These are phyloP conservation scores for Leptinotarsa peninsularis DNA, from an alignment of 2,888 invertebrate genomes.

Conservation along the genomic window DNA sequence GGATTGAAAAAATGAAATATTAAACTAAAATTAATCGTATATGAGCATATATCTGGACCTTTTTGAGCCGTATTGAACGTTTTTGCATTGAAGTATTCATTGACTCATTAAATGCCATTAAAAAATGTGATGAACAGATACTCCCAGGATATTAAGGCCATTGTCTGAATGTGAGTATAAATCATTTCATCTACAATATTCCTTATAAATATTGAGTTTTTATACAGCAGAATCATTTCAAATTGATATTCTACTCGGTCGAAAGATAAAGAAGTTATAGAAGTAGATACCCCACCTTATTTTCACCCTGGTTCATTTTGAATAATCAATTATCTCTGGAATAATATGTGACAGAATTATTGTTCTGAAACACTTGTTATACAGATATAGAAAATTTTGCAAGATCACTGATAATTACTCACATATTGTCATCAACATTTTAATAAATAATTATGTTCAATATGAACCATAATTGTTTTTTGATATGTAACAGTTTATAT, in stretches of 20 bases:
- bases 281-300: conserved; percentile 9
- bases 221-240: not conserved
- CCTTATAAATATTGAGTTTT: not conserved
- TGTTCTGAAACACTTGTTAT: too few relatives aligned
- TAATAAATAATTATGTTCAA: too few relatives aligned
- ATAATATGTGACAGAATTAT: not conserved
- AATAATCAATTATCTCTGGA: conserved; percentile 8
- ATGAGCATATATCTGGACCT: not conserved
- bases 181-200: not conserved
- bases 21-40: conserved; percentile 9
- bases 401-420: too few relatives aligned
- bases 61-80: not conserved
- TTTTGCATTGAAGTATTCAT: not conserved
- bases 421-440: too few relatives aligned
- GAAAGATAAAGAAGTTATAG: not conserved
- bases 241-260: not conserved
- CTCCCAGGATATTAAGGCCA: conserved; percentile 7
- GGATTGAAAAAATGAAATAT: conserved; percentile 5
- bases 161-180: conserved; percentile 7
- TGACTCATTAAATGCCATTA: not conserved
- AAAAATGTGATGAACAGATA: conserved; percentile 20
- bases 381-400: too few relatives aligned
- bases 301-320: not conserved
- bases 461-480: too few relatives aligned
- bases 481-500: too few relatives aligned